Percentiles rank a stretch among this genome's conserved stretches.
Conservation (phyloP, 2,113 vertebrate species). For the Geothlypis trichas region DNA sequence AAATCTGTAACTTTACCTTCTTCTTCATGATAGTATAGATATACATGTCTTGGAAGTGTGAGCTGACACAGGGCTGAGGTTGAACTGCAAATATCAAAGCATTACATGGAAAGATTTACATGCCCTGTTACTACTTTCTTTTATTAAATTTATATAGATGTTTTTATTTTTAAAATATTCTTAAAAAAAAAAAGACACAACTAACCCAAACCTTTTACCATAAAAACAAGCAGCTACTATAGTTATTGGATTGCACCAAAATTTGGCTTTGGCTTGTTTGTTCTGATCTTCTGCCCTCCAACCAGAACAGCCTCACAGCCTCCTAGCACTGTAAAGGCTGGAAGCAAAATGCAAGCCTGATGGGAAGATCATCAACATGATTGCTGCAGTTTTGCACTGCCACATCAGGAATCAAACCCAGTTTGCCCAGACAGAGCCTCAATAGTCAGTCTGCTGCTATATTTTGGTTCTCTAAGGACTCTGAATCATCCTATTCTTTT, state of each 20-base stretch:
- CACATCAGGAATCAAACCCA: neutral
- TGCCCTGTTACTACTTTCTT: neutral
- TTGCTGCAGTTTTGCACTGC: neutral
- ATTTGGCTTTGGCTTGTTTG: neutral
- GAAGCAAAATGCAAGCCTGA: neutral
- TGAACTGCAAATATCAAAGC: neutral
- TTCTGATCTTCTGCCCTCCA: neutral
- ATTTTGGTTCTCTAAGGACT: constrained; percentile 6
- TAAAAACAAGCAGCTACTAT: constrained; percentile 2
- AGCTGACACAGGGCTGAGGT: neutral
- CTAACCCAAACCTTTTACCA: neutral
- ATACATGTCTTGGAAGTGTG: neutral
- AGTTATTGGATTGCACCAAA: neutral
- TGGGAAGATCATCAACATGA: neutral
- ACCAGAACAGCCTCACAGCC: neutral
- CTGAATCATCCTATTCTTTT: constrained; percentile 31
- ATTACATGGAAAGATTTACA: neutral
- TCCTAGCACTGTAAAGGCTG: neutral
- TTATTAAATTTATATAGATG: neutral
- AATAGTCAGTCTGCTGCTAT: neutral
- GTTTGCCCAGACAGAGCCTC: neutral
- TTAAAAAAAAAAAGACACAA: neutral
- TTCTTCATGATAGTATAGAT: neutral
- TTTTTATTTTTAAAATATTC: neutral
- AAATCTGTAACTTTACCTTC: neutral